Evolutionary conservation across 2,113 vertebrate genomes (phyloP).

Genomic region (Equus przewalskii): DNA sequence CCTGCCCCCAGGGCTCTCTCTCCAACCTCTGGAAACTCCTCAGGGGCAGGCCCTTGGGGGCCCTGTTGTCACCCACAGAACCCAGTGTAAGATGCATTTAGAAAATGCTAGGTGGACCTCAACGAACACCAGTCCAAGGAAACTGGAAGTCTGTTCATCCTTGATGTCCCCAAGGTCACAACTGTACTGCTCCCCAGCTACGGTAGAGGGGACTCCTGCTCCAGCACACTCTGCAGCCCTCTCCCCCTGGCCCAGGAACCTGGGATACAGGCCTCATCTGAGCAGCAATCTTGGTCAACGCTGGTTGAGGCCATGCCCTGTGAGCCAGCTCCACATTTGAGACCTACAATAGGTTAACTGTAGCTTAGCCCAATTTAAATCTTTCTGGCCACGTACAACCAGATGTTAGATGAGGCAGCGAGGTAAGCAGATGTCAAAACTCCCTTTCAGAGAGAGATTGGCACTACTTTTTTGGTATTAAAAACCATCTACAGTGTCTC

Average conservation of each 20-base stretch:
- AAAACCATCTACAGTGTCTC: background rate
- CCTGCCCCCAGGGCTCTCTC: background rate
- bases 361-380: background rate
- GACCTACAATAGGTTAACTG: background rate
- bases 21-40: background rate
- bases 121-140: background rate
- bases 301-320: accelerated
- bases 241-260: background rate
- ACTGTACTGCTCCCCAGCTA: background rate
- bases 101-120: background rate
- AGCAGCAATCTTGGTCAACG: background rate
- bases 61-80: background rate
- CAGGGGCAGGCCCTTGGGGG: background rate
- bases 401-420: background rate
- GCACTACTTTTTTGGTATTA: background rate
- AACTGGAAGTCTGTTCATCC: background rate
- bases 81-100: background rate
- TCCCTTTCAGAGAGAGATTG: background rate
- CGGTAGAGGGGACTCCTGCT: too few species aligned
- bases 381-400: background rate
- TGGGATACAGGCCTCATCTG: background rate
- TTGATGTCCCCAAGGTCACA: background rate
- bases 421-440: background rate
- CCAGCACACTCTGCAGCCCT: too few species aligned
- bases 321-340: background rate